Evolutionary conservation across 53 echinoderm and acorn worm genomes (phyloP), one percentile per base, ranked within the genome.

Genomic region (Astropecten irregularis): DNA sequence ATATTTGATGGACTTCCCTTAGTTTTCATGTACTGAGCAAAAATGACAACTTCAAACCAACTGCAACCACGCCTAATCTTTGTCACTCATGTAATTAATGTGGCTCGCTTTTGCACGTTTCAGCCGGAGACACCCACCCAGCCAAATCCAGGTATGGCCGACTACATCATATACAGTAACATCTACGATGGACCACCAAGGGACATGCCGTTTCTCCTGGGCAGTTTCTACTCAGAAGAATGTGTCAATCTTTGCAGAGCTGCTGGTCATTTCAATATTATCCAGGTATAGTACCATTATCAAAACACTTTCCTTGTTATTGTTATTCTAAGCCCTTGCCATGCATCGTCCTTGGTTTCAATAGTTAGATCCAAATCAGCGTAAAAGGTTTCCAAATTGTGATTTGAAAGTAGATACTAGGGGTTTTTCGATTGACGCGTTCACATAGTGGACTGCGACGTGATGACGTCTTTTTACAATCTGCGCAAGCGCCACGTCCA

Each of bases 211-310:
- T 82, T 90, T 37, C 87, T 90, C 4, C 56, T 90, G n/a, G 91
- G 91, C 19, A 50, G 73, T 18, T 90, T 86, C 83, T 90, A 86
- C 60, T 90, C 91, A 4, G 82, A 73, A 16, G 82, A 86, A 16
- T 90, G 66, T 2, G 83, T 50, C 10, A 64, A 86, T 28, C 69
- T 90, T 8, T 86, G 91, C 39, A 66, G 82, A 31, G 82, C 74
- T 0, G 28, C 74, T 9, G 73, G 66, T 10, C 70, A 68, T 13
- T 90, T 86, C 67, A 64, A 90, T 40, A 63, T 90, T 20, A 71
- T 86, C n/a, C 67, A 90, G 91, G 91, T 90, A 86, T n/a, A n/a
- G n/a, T n/a, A n/a, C n/a, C n/a, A n/a, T 19, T 20, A 38, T 1
- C 19, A 21, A 58, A 36, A 50, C 0, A 0, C 2, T 10, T 18